These are phyloP conservation scores for Schizaphis graminum DNA, from an alignment of 2,888 invertebrate species.

Conservation along the genomic window DNA sequence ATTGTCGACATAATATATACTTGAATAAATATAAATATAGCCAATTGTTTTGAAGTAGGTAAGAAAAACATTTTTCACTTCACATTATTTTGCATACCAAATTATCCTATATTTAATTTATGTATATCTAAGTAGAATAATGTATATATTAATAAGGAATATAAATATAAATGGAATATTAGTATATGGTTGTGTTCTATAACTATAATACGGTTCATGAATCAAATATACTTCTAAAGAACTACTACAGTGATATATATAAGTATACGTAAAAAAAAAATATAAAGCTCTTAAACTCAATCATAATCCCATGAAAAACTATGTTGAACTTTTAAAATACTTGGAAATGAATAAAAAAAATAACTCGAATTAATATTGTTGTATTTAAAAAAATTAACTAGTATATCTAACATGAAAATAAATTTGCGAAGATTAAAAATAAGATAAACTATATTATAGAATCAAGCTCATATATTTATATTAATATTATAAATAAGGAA, in stretches of 20 bases:
- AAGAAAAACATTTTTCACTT: not conserved
- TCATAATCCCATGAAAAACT: not conserved
- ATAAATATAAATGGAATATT: not conserved
- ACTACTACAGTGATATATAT: not conserved
- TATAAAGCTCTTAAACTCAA: not conserved
- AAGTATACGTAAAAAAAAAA: not conserved
- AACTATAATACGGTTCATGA: not conserved
- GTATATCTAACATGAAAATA: not conserved
- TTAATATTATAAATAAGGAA: not conserved
- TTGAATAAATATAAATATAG: not conserved
- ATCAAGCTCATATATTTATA: not conserved
- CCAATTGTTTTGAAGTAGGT: not conserved
- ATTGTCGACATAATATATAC: not conserved
- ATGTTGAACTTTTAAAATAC: slow-evolving; percentile 1
- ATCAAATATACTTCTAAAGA: slow-evolving; percentile 32
- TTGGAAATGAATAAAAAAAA: not conserved
- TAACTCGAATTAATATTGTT: not conserved
- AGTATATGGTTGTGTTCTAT: not conserved
- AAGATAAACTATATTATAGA: not conserved
- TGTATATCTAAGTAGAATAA: slow-evolving; percentile 6
- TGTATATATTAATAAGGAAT: not conserved
- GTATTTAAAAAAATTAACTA: not conserved
- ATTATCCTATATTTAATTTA: not conserved
- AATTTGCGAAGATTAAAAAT: not conserved
- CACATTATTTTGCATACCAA: not conserved